These are phyloP conservation scores for Motacilla tschutschensis DNA, from an alignment of 2,113 vertebrate genomes.

Conservation along the genomic window DNA sequence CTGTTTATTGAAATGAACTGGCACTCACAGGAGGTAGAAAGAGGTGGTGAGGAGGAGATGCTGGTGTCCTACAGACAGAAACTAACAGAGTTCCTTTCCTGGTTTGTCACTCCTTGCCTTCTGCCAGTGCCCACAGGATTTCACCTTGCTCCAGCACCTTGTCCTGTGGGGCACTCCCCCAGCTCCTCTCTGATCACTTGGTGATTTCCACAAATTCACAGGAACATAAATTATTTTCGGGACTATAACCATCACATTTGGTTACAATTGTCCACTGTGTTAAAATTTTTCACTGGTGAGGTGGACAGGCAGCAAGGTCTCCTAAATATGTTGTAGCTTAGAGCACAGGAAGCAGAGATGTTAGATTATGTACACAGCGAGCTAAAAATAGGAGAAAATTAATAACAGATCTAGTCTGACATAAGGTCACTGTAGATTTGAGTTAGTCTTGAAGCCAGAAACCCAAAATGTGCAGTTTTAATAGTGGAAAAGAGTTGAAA, in stretches of 20 bases:
- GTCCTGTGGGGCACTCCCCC: not conserved
- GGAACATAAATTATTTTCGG: not conserved
- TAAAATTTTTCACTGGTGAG: not conserved
- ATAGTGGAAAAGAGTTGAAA: not conserved
- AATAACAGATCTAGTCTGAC: not conserved
- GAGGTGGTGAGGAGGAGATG: not conserved
- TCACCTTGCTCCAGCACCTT: not conserved
- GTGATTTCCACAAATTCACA: not conserved
- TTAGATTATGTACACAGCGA: not conserved
- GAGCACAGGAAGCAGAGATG: not conserved
- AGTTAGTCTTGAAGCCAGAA: not conserved
- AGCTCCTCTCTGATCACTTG: not conserved
- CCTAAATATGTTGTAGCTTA: not conserved
- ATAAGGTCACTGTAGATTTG: not conserved
- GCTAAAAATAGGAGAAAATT: not conserved
- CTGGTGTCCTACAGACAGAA: not conserved
- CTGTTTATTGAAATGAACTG: not conserved
- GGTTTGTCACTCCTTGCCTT: not conserved
- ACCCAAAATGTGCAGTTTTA: not conserved
- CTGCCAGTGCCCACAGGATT: not conserved
- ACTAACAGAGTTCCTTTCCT: not conserved
- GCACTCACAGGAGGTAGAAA: not conserved
- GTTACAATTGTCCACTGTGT: accelerated
- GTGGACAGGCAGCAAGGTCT: not conserved
- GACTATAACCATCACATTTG: not conserved